These are phyloP conservation scores for Strix occidentalis DNA, from an alignment of 2,797 vertebrate species.

Conservation along the genomic window DNA sequence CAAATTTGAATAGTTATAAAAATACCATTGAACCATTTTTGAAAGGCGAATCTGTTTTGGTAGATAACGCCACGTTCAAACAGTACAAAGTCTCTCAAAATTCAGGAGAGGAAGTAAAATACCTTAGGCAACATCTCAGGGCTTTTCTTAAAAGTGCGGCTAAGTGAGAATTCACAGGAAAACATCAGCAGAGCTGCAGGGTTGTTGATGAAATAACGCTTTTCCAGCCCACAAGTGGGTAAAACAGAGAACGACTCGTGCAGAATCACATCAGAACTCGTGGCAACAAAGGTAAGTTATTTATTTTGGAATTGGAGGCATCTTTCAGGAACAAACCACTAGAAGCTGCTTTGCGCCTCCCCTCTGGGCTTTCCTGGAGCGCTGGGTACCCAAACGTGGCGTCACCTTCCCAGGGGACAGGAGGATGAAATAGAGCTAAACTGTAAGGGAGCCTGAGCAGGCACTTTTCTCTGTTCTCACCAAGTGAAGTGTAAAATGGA, in stretches of 20 bases:
- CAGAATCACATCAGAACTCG: fast-evolving
- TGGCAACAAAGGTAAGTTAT: fast-evolving
- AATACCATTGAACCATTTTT: fast-evolving
- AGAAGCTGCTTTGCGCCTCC: neutral
- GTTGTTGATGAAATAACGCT: neutral
- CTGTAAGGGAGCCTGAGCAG: slow-evolving; percentile 15
- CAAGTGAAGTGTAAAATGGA: slow-evolving; percentile 47
- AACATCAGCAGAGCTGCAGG: neutral
- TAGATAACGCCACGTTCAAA: fast-evolving
- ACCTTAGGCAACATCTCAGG: neutral
- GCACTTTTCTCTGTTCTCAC: slow-evolving; percentile 38
- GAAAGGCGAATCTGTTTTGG: neutral
- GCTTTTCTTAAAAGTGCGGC: neutral
- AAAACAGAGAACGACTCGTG: fast-evolving
- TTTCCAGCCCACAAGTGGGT: neutral
- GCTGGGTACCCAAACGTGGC: neutral
- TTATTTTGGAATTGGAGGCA: neutral
- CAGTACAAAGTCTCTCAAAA: neutral
- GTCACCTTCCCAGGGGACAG: neutral
- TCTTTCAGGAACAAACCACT: neutral
- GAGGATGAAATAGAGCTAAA: slow-evolving; percentile 44
- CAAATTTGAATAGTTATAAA: fast-evolving
- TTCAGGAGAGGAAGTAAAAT: neutral
- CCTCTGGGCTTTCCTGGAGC: fast-evolving
- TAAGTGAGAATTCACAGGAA: neutral